These are phyloP conservation scores for Choloepus hoffmanni DNA, from an alignment of 2,113 vertebrate genomes.

Conservation along the genomic window DNA sequence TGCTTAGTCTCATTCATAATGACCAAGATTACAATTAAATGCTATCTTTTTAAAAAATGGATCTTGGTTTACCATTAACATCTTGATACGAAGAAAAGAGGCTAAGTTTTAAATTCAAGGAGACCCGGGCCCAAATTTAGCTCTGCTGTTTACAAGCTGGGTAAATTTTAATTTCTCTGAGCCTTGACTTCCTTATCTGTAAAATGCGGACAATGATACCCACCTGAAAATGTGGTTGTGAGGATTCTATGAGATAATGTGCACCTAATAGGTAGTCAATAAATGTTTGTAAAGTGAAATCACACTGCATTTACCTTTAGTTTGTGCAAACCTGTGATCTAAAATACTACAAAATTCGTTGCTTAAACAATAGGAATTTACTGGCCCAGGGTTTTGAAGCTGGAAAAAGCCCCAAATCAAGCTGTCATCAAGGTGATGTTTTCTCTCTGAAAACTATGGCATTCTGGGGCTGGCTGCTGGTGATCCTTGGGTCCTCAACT, in stretches of 20 bases:
- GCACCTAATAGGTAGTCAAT: not conserved
- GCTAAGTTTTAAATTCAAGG: not conserved
- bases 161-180: conserved; percentile 22
- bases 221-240: not conserved
- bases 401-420: too few relatives aligned
- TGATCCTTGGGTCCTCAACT: too few relatives aligned
- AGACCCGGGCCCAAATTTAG: not conserved
- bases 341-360: too few relatives aligned
- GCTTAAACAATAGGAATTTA: too few relatives aligned
- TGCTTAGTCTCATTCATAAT: not conserved
- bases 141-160: not conserved
- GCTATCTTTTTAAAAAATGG: not conserved
- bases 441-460: too few relatives aligned
- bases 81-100: not conserved
- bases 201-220: not conserved
- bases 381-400: too few relatives aligned
- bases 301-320: not conserved
- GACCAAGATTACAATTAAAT: not conserved
- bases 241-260: not conserved
- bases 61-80: not conserved
- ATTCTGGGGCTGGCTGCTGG: too few relatives aligned
- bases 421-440: too few relatives aligned
- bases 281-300: not conserved
- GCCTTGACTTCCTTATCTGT: not conserved
- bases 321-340: too few relatives aligned